Conservation (phyloP, 2,797 vertebrate species). For the Gymnoscopelus microlampas region DNA sequence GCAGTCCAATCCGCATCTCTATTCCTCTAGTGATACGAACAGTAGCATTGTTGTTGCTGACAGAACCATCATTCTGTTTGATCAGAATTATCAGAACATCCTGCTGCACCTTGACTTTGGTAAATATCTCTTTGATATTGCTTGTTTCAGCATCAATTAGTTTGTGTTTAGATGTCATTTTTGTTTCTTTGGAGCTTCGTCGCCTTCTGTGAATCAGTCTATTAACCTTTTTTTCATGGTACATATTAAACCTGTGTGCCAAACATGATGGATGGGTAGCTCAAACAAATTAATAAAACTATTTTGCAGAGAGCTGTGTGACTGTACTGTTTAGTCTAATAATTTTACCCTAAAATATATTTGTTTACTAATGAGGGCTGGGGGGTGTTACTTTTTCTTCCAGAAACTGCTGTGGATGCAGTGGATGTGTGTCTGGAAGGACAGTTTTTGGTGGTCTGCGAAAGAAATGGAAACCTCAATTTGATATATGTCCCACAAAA, state of each 20-base stretch:
- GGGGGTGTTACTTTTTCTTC: conserved; percentile 15
- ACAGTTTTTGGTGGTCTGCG: conserved; percentile 91
- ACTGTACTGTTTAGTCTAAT: too few species aligned
- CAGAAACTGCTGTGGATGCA: conserved; percentile 91
- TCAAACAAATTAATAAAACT: background rate
- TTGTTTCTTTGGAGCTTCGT: background rate
- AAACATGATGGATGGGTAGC: background rate
- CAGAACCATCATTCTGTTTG: conserved; percentile 89
- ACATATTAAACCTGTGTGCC: background rate
- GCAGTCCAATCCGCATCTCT: conserved; percentile 79
- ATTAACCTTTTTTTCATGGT: background rate
- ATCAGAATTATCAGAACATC: conserved; percentile 85
- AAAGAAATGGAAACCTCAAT: conserved; percentile 93
- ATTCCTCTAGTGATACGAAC: conserved; percentile 76
- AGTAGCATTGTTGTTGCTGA: conserved; percentile 89
- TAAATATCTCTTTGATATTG: conserved; percentile 57
- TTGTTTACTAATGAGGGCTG: background rate
- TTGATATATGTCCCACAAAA: conserved; percentile 91
- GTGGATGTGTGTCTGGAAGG: conserved; percentile 88
- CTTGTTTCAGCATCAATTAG: background rate
- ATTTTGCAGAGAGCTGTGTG: too few species aligned
- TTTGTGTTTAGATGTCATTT: background rate
- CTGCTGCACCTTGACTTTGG: conserved; percentile 90
- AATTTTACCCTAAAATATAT: background rate
- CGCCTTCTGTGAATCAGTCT: background rate